phyloP scores from a whole-genome alignment of 2,113 vertebrate species.

The Hippoglossus stenolepis region DNA sequence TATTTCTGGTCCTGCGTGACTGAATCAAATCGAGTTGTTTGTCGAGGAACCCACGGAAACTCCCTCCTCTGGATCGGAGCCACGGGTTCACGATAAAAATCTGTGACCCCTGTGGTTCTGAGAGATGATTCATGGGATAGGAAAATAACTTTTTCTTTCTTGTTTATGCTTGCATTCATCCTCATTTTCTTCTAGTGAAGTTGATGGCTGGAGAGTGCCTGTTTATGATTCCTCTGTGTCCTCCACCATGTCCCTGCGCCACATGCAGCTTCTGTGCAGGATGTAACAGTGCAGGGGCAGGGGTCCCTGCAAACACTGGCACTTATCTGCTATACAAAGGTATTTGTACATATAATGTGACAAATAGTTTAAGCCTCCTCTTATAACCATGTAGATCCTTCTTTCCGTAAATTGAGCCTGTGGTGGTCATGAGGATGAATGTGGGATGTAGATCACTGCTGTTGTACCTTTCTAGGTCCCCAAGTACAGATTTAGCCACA shows the following conservation, averaged over 20 bases:
- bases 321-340: conserved; percentile 7
- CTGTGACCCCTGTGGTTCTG: neutral
- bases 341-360: neutral
- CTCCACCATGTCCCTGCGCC: neutral
- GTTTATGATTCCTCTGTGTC: neutral
- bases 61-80: neutral
- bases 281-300: neutral
- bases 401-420: conserved; percentile 8
- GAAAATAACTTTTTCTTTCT: neutral
- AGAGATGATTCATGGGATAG: conserved; percentile 1
- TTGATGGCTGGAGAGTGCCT: neutral
- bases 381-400: neutral
- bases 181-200: neutral
- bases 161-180: neutral
- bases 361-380: neutral
- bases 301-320: conserved; percentile 10
- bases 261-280: neutral
- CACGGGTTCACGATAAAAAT: neutral
- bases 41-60: neutral
- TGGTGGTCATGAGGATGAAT: conserved; percentile 10
- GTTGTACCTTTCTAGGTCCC: conserved; percentile 56
- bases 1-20: neutral
- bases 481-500: conserved; percentile 47
- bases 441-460: conserved; percentile 4
- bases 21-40: neutral